Evolutionary conservation across 2,113 vertebrate species (phyloP), one percentile per base, ranked within the genome.

Genomic region (Callipepla squamata): DNA sequence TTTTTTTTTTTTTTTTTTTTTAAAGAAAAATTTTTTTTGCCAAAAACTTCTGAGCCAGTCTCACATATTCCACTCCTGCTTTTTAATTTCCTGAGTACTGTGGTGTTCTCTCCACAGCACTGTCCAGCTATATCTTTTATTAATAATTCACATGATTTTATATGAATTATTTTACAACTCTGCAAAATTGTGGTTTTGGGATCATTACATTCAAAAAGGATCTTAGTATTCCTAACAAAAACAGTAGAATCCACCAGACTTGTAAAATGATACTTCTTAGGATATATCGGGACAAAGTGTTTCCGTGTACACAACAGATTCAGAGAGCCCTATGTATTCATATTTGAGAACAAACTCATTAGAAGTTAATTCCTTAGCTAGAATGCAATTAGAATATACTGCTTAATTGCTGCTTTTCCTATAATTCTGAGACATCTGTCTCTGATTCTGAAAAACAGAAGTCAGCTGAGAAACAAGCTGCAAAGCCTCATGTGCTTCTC

Each of bases 391-490:
- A 34, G 59, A 86, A 80, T 45, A 80, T 45, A 47, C 19, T 36
- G 25, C 47, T 75, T 44, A n/a, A 20, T 57, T 86, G 32, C 20
- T 93, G 32, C 8, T 86, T 81, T 80, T 90, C 51, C 72, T 84
- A 51, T 55, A 81, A 83, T 70, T 53, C 40, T 42, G 57, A 38
- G 47, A 63, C 57, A 76, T 61, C 74, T 81, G 38, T 51, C 69
- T 85, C 48, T 70, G 22, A 81, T 72, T 84, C 80, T 59, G 45
- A 23, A 83, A 86, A 84, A 51, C 2, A 80, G 65, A 66, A 80
- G 25, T n/a, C 82, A 93, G 47, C 79, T 85, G 82, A 94, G 72
- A 88, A 80, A 51, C 9, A n/a, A n/a, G n/a, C n/a, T n/a, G n/a
- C n/a, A n/a, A n/a, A n/a, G n/a, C n/a, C n/a, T n/a, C n/a, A n/a